These are phyloP conservation scores for Spermophilus dauricus DNA, from an alignment of 2,113 vertebrate species.

Conservation along the genomic window DNA sequence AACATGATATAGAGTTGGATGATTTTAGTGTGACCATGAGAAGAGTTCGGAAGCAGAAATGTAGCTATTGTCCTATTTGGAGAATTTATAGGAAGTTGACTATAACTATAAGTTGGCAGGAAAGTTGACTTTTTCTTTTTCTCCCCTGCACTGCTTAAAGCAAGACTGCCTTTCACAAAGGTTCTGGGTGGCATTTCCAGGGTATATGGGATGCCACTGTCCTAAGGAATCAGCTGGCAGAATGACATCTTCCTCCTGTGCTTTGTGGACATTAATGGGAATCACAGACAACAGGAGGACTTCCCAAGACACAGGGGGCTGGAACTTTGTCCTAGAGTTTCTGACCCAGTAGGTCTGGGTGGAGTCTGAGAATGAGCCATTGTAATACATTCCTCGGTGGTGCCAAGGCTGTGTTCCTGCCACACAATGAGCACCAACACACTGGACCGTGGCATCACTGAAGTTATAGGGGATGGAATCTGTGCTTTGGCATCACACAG, in stretches of 20 bases:
- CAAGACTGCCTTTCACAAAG: background rate
- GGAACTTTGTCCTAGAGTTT: background rate
- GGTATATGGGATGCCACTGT: background rate
- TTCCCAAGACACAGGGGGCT: background rate
- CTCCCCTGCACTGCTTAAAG: background rate
- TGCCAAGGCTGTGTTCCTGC: fast-evolving
- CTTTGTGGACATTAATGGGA: fast-evolving
- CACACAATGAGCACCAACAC: background rate
- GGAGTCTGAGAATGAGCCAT: background rate
- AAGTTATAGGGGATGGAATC: background rate
- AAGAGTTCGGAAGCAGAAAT: background rate
- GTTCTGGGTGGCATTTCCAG: background rate
- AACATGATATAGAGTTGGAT: background rate
- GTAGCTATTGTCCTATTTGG: background rate
- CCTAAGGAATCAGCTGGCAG: background rate
- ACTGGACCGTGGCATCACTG: too few species aligned
- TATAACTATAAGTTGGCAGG: background rate
- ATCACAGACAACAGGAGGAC: background rate
- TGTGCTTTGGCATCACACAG: background rate
- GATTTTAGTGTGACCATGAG: background rate
- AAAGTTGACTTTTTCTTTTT: background rate
- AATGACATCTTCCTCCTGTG: background rate
- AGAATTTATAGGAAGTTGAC: background rate
- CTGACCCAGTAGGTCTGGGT: background rate
- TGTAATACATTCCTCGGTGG: background rate